Conservation (phyloP, 2,888 invertebrate genomes). For the Tenthredo scrophulariae region DNA sequence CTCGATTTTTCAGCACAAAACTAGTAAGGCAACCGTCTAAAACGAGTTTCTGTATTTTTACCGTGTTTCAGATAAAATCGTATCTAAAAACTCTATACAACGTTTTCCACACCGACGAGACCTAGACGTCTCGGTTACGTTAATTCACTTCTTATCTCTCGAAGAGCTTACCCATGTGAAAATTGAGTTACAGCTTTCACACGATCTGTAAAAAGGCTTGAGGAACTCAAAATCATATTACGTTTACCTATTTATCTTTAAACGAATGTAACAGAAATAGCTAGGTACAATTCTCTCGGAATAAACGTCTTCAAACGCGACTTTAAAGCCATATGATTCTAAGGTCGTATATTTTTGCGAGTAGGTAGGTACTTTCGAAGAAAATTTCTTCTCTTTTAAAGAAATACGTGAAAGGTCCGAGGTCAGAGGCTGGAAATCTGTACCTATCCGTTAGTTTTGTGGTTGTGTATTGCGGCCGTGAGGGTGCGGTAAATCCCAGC, state of each 20-base stretch:
- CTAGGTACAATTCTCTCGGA: background rate
- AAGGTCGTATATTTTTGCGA: background rate
- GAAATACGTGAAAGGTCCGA: background rate
- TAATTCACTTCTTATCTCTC: background rate
- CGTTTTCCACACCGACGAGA: background rate
- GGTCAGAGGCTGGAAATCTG: slow-evolving; percentile 36
- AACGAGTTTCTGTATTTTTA: slow-evolving; percentile 28
- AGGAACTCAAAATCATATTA: background rate
- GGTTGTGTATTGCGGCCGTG: slow-evolving; percentile 46
- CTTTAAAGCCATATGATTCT: background rate
- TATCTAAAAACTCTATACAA: slow-evolving; percentile 5
- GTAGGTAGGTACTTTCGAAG: background rate
- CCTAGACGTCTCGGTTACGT: background rate
- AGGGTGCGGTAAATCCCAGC: slow-evolving; percentile 55
- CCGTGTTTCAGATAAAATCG: background rate
- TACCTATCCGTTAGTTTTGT: slow-evolving; percentile 48
- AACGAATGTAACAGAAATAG: background rate
- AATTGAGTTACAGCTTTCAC: background rate
- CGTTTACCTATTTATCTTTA: background rate
- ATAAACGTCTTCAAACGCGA: background rate
- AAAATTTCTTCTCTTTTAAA: background rate
- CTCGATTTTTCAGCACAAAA: background rate
- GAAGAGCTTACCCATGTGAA: background rate
- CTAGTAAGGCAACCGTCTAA: slow-evolving; percentile 4
- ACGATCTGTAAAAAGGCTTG: background rate